A percentile compares a stretch with the other conserved stretches of the same genome.
These are phyloP conservation scores for Hypsibius dujardini DNA, from an alignment of 1,140 invertebrate species.

Conservation along the genomic window DNA sequence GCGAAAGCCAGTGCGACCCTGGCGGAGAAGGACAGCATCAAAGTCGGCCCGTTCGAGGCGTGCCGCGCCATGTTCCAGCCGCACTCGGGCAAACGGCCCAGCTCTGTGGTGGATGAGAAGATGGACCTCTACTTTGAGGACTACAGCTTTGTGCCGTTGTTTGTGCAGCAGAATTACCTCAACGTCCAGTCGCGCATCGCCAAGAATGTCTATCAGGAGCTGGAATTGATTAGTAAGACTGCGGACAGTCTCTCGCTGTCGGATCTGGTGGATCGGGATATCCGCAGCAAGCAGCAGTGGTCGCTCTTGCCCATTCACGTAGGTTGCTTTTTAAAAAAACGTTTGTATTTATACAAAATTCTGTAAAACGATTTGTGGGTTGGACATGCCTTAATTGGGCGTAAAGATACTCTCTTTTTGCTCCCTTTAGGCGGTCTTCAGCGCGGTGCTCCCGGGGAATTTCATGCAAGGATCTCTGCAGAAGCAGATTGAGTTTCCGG, in stretches of 20 bases:
- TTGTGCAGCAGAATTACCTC: slow-evolving; percentile 91
- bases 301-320: slow-evolving; percentile 68
- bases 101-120: slow-evolving; percentile 43
- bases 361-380: not conserved
- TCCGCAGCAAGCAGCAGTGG: slow-evolving; percentile 63
- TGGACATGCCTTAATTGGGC: no score
- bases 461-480: slow-evolving; percentile 56
- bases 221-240: slow-evolving; percentile 53
- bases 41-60: slow-evolving; percentile 72
- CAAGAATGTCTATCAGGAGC: slow-evolving; percentile 36
- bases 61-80: slow-evolving; percentile 61
- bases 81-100: not conserved
- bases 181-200: slow-evolving; percentile 47
- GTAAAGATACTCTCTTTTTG: slow-evolving; percentile 8
- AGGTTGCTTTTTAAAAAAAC: slow-evolving; percentile 20
- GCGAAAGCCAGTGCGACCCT: not conserved
- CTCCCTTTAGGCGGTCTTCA: slow-evolving; percentile 54
- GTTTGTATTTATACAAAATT: not conserved
- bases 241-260: slow-evolving; percentile 67
- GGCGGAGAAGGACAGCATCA: slow-evolving; percentile 3
- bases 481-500: slow-evolving; percentile 67
- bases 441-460: slow-evolving; percentile 75
- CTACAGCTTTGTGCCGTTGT: slow-evolving; percentile 70
- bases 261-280: slow-evolving; percentile 62
- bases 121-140: slow-evolving; percentile 87